phyloP scores from a whole-genome alignment of 2,888 invertebrate species.

The Heteropelma amictum region DNA sequence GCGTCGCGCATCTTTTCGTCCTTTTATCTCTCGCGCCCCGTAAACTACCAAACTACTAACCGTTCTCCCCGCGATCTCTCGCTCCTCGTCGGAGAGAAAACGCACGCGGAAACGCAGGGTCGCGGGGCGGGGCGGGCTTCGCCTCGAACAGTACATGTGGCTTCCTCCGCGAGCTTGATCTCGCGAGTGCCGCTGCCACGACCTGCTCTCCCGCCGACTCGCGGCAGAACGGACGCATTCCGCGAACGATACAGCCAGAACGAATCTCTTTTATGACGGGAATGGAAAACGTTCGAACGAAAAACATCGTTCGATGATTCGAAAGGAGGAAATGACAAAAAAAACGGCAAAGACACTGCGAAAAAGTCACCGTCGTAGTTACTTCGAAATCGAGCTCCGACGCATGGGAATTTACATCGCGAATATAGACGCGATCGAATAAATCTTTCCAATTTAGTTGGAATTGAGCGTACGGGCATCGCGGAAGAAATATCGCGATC shows the following conservation, averaged over 20 bases:
- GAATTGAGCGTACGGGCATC: neutral
- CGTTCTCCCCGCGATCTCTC: neutral
- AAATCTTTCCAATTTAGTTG: slow-evolving; percentile 38
- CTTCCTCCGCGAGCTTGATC: slow-evolving; percentile 50
- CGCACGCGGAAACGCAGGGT: neutral
- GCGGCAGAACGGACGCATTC: slow-evolving; percentile 27
- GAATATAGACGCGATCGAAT: slow-evolving; percentile 10
- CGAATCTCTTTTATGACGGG: slow-evolving; percentile 25
- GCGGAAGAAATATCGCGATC: neutral
- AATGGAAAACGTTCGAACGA: too few relatives aligned
- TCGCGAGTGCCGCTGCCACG: slow-evolving; percentile 28
- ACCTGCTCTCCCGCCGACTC: slow-evolving; percentile 33
- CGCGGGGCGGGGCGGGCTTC: slow-evolving; percentile 26
- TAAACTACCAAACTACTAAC: neutral
- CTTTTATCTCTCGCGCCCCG: neutral
- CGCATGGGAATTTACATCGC: slow-evolving; percentile 22
- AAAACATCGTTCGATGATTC: slow-evolving; percentile 13
- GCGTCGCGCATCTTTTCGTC: too few relatives aligned
- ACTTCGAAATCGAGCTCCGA: slow-evolving; percentile 34
- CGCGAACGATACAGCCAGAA: slow-evolving; percentile 22
- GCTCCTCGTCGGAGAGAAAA: slow-evolving; percentile 7
- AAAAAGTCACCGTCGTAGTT: too few relatives aligned
- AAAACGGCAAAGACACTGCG: too few relatives aligned
- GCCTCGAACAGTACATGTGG: slow-evolving; percentile 23
- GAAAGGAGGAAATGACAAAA: slow-evolving; percentile 1